Base-by-base conservation (phyloP, 2,797 vertebrate genomes). In the Nannoperca australis region DNA sequence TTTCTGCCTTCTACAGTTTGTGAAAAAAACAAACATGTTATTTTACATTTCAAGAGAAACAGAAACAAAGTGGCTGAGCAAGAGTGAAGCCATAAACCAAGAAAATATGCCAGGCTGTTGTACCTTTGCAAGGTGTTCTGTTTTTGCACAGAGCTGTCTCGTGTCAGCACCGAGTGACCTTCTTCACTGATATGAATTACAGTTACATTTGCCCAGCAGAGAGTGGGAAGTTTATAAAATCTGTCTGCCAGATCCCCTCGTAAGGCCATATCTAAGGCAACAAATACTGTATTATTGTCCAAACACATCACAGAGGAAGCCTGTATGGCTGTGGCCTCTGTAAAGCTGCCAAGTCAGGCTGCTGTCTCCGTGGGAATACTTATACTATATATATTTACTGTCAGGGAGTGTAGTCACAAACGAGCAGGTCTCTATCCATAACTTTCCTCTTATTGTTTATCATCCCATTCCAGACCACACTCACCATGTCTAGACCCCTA, bases 211-310 rank as follows among this genome's bases (percentile, higher is more conserved):
- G 65, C 56, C 56, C 53, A 74, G 74, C 72, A 85, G 82, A 82
- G 66, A 80, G 77, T 51, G 55, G 64, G 66, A 88, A 83, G 70
- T 87, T 88, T 88, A 78, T 82, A 78, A 86, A 89, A 75, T 73
- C 55, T 74, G 49, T 75, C 64, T 70, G 65, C 76, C 50, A 17
- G 71, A 73, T 87, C 77, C 75, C 59, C 64, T 79, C 84, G 78
- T 83, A 78, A 87, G 78, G 44, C 69, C 78, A 65, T 47, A 80
- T 85, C 74, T 80, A 73, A 76, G 67, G 84, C 80, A 81, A 86
- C 88, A 90, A 85, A 87, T 85, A 84, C 76, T 75, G 63, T 22
- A 55, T 73, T 78, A 88, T 88, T 91, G 87, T 89, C 73, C 67
- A 91, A 88, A 90, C 86, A 85, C 69, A 77, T 90, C 88, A 79